Evolutionary conservation across 2,888 invertebrate genomes (phyloP).

Genomic region (Tryphoninae sp.): DNA sequence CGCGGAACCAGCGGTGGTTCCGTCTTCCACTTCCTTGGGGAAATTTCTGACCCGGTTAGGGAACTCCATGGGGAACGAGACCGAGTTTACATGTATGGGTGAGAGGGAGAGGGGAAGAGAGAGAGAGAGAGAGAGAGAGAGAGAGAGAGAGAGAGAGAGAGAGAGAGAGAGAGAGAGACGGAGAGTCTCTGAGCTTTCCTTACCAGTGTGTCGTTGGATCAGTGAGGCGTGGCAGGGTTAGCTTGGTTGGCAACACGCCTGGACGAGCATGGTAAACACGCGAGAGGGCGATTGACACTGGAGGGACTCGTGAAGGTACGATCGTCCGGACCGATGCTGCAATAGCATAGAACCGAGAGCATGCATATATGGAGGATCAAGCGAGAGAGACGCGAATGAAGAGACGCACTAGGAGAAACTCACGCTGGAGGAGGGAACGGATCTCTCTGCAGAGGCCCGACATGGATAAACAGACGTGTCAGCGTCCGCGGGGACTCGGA

Average conservation of each 20-base stretch:
- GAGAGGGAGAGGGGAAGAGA: neutral
- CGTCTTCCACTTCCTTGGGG: neutral
- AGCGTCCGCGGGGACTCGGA: conserved; percentile 75
- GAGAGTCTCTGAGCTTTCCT: conserved; percentile 48
- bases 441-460: conserved; percentile 72
- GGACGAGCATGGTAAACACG: conserved; percentile 79
- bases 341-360: conserved; percentile 62
- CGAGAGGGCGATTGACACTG: conserved; percentile 77
- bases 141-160: neutral
- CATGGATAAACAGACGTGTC: conserved; percentile 80
- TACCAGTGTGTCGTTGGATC: conserved; percentile 71
- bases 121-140: neutral
- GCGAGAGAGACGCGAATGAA: conserved; percentile 41
- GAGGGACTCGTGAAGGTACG: conserved; percentile 69
- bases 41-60: conserved; percentile 26
- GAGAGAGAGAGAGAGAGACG: neutral
- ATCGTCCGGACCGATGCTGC: conserved; percentile 62
- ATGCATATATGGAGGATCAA: conserved; percentile 65
- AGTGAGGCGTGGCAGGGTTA: conserved; percentile 77
- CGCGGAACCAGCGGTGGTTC: neutral
- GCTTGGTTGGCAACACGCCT: conserved; percentile 80
- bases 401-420: conserved; percentile 57
- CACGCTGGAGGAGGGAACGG: conserved; percentile 53
- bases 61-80: conserved; percentile 46
- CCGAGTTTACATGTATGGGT: neutral